Base-by-base conservation (phyloP, 2,113 vertebrate genomes). In the Pelecanus crispus region DNA sequence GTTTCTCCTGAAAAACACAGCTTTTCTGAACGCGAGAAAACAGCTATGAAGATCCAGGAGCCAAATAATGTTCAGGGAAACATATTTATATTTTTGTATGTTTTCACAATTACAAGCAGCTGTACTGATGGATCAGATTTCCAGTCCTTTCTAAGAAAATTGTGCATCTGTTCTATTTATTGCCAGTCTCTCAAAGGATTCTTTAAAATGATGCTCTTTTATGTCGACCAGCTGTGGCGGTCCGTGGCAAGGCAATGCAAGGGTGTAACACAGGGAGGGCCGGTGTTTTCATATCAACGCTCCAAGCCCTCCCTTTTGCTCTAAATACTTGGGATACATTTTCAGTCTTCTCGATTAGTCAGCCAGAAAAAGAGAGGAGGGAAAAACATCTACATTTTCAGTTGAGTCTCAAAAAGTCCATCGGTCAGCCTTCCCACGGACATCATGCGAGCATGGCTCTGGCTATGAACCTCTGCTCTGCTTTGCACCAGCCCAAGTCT, bases 121-220 rank as follows among this genome's bases (percentile, higher is more conserved):
- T 92, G 88, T 63, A 59, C 11, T 12, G 73, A 79, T 9, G 9
- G 84, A 93, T 97, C 49, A 42, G 28, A 63, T 80, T 72, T 66
- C 87, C 74, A 77, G 78, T 3, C 20, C 38, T 72, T 74, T 79
- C 90, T 87, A 95, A 97, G 92, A 85, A 75, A 92, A 89, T 11
- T 22, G 66, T 50, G 36, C 93, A 94, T 93, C 86, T 88, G 90
- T 80, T 94, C 92, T 72, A 83, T 83, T 90, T 70, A 89, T 89
- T 65, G 85, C 58, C 50, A 95, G 81, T 58, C 86, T 93, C 96
- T 94, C 91, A 89, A 85, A 94, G 84, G 74, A 78, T 91, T 88
- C 65, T 91, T 94, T 81, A 88, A 89, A 97, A 94, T 0, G 0
- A 94, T 62, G 81, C 38, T 95, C 58, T 95, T 95, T 95, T 53